Evolutionary conservation across 2,797 vertebrate genomes (phyloP).

Genomic region (Erithacus rubecula): DNA sequence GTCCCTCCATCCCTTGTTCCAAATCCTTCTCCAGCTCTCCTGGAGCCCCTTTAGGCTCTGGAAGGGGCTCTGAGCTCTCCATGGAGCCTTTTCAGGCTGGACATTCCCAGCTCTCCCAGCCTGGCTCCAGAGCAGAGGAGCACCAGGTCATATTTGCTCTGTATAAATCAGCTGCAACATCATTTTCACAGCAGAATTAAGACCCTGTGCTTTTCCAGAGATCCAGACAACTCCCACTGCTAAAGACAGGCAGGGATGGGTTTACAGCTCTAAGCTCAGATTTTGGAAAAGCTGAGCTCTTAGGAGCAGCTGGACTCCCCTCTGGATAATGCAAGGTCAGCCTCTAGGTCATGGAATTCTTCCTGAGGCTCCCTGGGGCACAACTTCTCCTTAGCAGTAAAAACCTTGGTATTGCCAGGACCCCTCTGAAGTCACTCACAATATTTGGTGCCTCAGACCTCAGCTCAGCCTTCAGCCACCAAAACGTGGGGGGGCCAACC

Average conservation of each 20-base stretch:
- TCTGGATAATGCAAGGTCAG: no score
- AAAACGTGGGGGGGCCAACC: fast-evolving
- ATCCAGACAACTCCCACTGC: neutral
- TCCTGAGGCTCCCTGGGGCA: neutral
- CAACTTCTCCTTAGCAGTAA: neutral
- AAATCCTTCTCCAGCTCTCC: neutral
- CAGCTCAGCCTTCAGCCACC: neutral
- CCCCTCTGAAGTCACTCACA: fast-evolving
- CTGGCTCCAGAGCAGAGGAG: neutral
- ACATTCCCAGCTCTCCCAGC: neutral
- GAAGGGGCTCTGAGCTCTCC: fast-evolving
- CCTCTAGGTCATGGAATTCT: neutral
- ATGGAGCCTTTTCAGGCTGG: fast-evolving
- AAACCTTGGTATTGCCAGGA: neutral
- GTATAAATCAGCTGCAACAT: fast-evolving
- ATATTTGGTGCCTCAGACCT: neutral
- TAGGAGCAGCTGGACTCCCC: neutral
- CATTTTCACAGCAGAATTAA: neutral
- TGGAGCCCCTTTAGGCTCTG: neutral
- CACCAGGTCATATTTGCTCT: neutral
- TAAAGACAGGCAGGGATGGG: neutral
- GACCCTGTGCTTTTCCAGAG: neutral
- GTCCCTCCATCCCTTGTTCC: fast-evolving
- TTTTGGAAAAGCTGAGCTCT: neutral
- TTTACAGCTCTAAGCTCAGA: neutral